These are phyloP conservation scores for Platyscelio sp. DNA, from an alignment of 2,888 invertebrate species.

Conservation along the genomic window DNA sequence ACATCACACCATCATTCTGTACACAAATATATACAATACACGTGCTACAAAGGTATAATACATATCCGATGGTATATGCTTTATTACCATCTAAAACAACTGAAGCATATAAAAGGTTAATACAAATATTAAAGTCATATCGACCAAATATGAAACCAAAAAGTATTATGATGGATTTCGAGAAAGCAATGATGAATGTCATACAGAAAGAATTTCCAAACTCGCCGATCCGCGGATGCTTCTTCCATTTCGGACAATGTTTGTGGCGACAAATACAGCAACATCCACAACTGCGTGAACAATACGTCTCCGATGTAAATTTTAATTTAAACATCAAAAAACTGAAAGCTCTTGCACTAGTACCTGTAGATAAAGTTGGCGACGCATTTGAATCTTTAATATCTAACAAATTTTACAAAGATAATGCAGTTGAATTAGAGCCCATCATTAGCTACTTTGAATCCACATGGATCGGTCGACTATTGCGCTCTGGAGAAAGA, in stretches of 20 bases:
- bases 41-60: neutral
- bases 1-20: neutral
- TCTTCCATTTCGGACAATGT: slow-evolving; percentile 8
- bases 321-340: slow-evolving; percentile 19
- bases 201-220: neutral
- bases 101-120: neutral
- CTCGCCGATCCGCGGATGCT: neutral
- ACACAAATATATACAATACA: neutral
- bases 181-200: neutral
- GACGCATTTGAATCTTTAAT: neutral
- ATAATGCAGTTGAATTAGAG: neutral
- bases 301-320: neutral
- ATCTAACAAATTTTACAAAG: neutral
- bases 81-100: neutral
- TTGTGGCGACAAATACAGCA: slow-evolving; percentile 20
- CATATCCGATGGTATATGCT: slow-evolving; percentile 2
- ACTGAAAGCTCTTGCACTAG: neutral
- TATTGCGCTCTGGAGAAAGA: neutral
- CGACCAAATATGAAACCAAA: neutral
- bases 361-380: neutral
- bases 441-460: neutral
- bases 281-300: neutral
- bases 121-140: neutral
- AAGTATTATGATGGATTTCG: slow-evolving; percentile 1
- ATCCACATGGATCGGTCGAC: slow-evolving; percentile 11